Percentiles rank a stretch among this genome's conserved stretches.
phyloP scores from a whole-genome alignment of 2,888 invertebrate genomes.

The Tachina grossa region DNA sequence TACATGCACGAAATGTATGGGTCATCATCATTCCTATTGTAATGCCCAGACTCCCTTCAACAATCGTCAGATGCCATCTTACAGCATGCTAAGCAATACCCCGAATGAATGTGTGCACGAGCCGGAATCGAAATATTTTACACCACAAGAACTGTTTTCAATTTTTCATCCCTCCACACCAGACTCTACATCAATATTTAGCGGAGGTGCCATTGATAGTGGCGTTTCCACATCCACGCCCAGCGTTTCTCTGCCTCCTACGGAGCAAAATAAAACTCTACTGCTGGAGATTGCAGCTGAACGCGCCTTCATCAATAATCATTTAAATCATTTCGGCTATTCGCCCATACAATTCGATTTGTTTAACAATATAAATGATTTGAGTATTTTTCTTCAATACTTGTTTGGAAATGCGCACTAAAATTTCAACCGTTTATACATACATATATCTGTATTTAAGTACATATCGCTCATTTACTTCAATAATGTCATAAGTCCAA shows the following conservation, averaged over 20 bases:
- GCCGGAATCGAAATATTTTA: conserved; percentile 48
- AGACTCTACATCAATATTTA: conserved; percentile 1
- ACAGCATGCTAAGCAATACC: background rate
- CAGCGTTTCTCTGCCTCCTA: background rate
- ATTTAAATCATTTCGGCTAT: conserved; percentile 61
- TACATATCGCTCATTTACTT: no score
- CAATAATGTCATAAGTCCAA: no score
- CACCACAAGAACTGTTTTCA: conserved; percentile 25
- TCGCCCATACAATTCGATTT: conserved; percentile 66
- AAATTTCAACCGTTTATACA: conserved; percentile 8
- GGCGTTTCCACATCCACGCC: conserved; percentile 53
- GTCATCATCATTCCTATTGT: conserved; percentile 8
- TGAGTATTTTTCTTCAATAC: conserved; percentile 64
- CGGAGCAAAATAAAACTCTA: conserved; percentile 7
- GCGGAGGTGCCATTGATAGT: conserved; percentile 43
- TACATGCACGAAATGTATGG: conserved; percentile 12
- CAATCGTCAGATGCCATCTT: background rate
- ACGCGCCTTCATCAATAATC: conserved; percentile 68
- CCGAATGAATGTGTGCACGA: background rate
- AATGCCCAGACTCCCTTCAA: background rate
- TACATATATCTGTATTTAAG: no score
- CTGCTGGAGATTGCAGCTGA: conserved; percentile 65
- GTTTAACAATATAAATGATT: conserved; percentile 64
- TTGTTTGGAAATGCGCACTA: conserved; percentile 49
- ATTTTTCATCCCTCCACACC: conserved; percentile 25